phyloP scores from a whole-genome alignment of 2,113 vertebrate genomes.

The Ascaphus truei region DNA sequence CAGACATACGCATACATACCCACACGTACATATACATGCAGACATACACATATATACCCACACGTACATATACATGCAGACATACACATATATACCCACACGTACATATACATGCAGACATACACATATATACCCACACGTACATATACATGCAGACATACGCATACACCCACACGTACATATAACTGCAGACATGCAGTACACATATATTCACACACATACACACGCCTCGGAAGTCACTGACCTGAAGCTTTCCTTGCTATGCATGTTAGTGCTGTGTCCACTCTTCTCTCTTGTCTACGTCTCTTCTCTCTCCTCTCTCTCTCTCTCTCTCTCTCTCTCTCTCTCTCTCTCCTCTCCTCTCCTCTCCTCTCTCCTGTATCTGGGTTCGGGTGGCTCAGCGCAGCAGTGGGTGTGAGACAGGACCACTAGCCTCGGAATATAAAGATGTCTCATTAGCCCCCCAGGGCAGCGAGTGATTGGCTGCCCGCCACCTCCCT shows the following conservation, averaged over 20 bases:
- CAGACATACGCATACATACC: too few relatives aligned
- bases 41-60: too few relatives aligned
- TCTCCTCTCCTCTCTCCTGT: background rate
- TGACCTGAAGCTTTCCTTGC: constrained; percentile 7
- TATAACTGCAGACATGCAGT: background rate
- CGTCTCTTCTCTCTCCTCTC: background rate
- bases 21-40: too few relatives aligned
- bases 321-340: background rate
- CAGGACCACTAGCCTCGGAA: background rate
- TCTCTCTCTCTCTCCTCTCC: background rate
- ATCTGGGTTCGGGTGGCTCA: background rate
- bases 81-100: too few relatives aligned
- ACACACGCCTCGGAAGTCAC: background rate
- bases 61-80: too few relatives aligned
- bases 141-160: background rate
- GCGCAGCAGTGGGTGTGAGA: background rate
- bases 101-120: too few relatives aligned
- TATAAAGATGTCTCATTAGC: background rate
- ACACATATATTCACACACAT: background rate
- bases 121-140: too few relatives aligned
- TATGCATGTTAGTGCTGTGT: constrained; percentile 8
- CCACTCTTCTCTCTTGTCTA: too few relatives aligned
- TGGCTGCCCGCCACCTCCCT: too few relatives aligned
- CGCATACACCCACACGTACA: background rate
- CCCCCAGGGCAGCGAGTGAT: constrained; percentile 2